Evolutionary conservation across 64 coral and sea anemone genomes (phyloP).

Genomic region (Platygyra sinensis): DNA sequence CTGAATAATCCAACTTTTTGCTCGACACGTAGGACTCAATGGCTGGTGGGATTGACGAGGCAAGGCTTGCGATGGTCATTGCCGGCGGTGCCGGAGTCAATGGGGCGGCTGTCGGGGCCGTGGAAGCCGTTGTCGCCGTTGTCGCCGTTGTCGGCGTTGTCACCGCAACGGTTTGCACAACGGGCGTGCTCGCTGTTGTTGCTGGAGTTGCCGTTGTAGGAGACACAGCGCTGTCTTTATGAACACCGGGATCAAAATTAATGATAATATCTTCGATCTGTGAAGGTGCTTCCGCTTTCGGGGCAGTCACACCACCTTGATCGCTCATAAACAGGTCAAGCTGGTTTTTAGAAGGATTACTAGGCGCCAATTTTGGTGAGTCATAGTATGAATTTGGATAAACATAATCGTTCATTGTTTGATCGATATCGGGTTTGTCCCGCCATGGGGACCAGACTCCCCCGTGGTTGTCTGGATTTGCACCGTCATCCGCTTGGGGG

Average conservation of each 20-base stretch:
- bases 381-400: slow-evolving; percentile 83
- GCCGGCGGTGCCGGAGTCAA: not conserved
- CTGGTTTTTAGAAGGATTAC: slow-evolving; percentile 2
- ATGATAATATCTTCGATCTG: slow-evolving; percentile 49
- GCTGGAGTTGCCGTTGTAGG: not conserved
- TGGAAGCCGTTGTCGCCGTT: not conserved
- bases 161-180: not conserved
- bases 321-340: slow-evolving; percentile 74
- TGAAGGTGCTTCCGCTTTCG: slow-evolving; percentile 3
- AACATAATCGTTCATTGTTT: slow-evolving; percentile 67
- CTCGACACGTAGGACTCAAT: not conserved
- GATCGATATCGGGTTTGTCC: slow-evolving; percentile 65
- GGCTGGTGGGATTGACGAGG: slow-evolving; percentile 4
- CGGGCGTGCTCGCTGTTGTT: not conserved
- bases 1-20: slow-evolving; percentile 42
- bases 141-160: not conserved
- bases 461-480: slow-evolving; percentile 75
- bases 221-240: too few relatives aligned
- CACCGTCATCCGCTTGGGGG: slow-evolving; percentile 72
- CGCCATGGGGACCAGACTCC: slow-evolving; percentile 94
- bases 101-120: not conserved
- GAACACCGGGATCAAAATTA: not conserved
- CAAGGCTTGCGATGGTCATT: slow-evolving; percentile 7
- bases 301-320: slow-evolving; percentile 4
- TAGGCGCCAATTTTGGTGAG: not conserved